Evolutionary conservation across 2,797 vertebrate genomes (phyloP), one percentile per base, ranked within the genome.

Genomic region (Hapalemur alaotrensis): DNA sequence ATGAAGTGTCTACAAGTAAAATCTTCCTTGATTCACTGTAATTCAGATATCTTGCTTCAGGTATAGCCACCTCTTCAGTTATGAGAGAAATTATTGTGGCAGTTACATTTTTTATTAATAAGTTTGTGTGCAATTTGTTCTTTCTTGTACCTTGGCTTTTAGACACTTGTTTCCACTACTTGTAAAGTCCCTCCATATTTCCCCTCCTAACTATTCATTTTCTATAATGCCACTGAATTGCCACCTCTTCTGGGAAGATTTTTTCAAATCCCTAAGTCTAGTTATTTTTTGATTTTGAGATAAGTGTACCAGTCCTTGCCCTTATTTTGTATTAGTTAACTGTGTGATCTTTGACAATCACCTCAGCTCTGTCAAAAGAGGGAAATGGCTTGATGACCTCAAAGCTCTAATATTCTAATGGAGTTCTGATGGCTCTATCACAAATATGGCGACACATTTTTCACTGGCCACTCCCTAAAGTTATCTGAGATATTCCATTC

Each of bases 281-380:
- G 41, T 59, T 69, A 30, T 32, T 30, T 83, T 52, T 59, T 61
- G 38, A 43, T 73, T 92, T 95, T 48, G 15, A 61, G 50, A 10
- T 73, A 38, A 89, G 6, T 18, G 0, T 10, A 48, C 35, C 6
- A 5, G 6, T 23, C 23, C 0, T n/a, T 8, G 6, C 1, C 23
- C 35, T 87, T 59, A 5, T 59, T 41, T 80, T 50, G 1, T 11
- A 59, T 17, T 30, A 41, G 52, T 54, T 59, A 50, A 50, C 4
- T 28, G 6, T 1, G 1, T 22, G 38, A 59, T 7, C 15, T n/a
- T 50, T 72, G 85, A 17, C 22, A 82, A 38, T 54, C 48, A 67
- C 0, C 7, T 63, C 10, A 92, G 11, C 59, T 75, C 65, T 48
- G 7, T 1, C 18, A 54, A 52, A 48, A 9, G 12, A 83, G n/a